Evolutionary conservation across 1,140 invertebrate genomes (phyloP).

Genomic region (Epicauta chinensis): DNA sequence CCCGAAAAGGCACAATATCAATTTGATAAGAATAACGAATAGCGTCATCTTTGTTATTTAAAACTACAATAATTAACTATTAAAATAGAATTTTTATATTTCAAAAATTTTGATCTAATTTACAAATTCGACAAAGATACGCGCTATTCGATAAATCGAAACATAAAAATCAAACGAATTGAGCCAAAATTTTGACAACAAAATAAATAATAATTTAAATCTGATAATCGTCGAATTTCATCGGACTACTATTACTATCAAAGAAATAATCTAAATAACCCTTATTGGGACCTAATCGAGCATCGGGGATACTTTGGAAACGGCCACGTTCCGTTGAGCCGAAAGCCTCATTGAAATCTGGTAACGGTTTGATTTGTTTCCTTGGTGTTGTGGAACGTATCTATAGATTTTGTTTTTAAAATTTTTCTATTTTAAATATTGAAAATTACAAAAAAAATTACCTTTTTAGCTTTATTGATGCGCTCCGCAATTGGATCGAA

Average conservation of each 20-base stretch:
- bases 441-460: not conserved
- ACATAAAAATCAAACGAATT: not conserved
- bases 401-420: not conserved
- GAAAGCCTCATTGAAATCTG: slow-evolving; percentile 57
- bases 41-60: not conserved
- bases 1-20: slow-evolving; percentile 30
- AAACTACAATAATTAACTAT: not conserved
- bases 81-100: slow-evolving; percentile 9
- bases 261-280: slow-evolving; percentile 33
- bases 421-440: not conserved
- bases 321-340: slow-evolving; percentile 56
- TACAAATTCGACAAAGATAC: not conserved
- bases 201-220: slow-evolving; percentile 21
- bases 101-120: slow-evolving; percentile 11
- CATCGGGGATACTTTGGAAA: slow-evolving; percentile 43
- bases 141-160: not conserved
- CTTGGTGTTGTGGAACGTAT: slow-evolving; percentile 5
- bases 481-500: not conserved
- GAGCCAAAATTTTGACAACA: slow-evolving; percentile 4
- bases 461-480: not conserved
- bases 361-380: slow-evolving; percentile 42
- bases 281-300: slow-evolving; percentile 30
- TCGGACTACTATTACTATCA: slow-evolving; percentile 23
- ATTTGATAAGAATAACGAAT: slow-evolving; percentile 2
- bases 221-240: slow-evolving; percentile 36